Evolutionary conservation across 1,140 invertebrate genomes (phyloP).

Genomic region (Drosophila leontia): DNA sequence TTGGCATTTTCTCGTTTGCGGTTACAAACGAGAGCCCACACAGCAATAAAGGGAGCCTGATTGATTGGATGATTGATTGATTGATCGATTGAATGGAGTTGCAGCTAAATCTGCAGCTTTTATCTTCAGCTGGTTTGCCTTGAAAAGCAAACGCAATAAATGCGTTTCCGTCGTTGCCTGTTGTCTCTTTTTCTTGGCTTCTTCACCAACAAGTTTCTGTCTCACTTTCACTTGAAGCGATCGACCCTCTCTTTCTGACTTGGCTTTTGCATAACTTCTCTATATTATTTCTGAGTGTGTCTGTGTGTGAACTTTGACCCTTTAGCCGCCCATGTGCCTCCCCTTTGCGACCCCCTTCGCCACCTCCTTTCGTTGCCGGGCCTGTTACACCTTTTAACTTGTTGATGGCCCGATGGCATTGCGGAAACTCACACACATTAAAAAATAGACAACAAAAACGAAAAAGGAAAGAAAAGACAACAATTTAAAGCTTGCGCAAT

Average conservation of each 20-base stretch:
- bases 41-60: conserved; percentile 30
- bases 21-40: conserved; percentile 16
- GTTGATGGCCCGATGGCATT: conserved; percentile 29
- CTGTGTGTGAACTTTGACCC: conserved; percentile 62
- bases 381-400: conserved; percentile 5
- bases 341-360: conserved; percentile 1
- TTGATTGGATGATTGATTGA: conserved; percentile 33
- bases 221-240: conserved; percentile 60
- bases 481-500: conserved; percentile 62
- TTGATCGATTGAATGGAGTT: conserved; percentile 22
- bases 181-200: conserved; percentile 1
- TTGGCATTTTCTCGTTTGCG: conserved; percentile 31
- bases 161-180: conserved; percentile 54
- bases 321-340: conserved; percentile 24
- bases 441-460: conserved; percentile 28
- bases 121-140: conserved; percentile 58
- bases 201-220: conserved; percentile 46
- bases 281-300: conserved; percentile 24
- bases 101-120: conserved; percentile 20
- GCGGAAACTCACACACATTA: conserved; percentile 67
- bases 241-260: conserved; percentile 22
- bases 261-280: conserved; percentile 61
- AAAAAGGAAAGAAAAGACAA: conserved; percentile 23
- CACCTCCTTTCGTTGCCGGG: conserved; percentile 15
- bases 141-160: conserved; percentile 59